A percentile compares a stretch with the other conserved stretches of the same genome.
phyloP scores from a whole-genome alignment of 1,140 invertebrate genomes.

The Argopecten irradians region DNA sequence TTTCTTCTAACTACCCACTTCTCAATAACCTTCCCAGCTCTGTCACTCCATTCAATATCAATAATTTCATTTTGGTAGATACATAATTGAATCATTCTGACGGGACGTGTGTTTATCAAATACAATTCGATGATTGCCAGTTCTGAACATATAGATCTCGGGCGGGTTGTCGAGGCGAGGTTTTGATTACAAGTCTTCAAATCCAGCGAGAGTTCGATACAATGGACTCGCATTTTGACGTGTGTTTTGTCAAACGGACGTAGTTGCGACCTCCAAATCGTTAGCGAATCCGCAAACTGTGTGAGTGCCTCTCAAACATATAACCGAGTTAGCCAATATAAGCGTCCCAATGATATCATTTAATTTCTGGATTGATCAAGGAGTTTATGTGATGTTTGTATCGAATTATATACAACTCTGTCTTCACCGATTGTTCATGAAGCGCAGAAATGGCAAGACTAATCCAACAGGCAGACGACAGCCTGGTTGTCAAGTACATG shows the following conservation, averaged over 20 bases:
- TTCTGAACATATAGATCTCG: not conserved
- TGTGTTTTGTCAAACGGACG: not conserved
- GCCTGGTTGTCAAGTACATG: too few species aligned
- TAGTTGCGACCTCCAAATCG: not conserved
- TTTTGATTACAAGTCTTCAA: constrained; percentile 8
- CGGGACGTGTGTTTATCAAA: constrained; percentile 14
- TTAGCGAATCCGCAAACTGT: not conserved
- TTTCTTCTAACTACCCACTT: not conserved
- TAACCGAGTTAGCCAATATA: not conserved
- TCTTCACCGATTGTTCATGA: not conserved
- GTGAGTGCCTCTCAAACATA: not conserved
- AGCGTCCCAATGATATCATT: not conserved
- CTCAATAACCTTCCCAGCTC: not conserved
- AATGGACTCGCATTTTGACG: constrained; percentile 14
- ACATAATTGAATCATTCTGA: constrained; percentile 4
- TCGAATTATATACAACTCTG: not conserved
- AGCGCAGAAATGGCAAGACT: not conserved
- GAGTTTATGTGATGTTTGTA: not conserved
- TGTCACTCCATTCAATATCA: constrained; percentile 11
- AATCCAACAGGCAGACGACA: not conserved
- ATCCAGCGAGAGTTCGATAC: not conserved
- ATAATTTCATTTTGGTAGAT: constrained; percentile 4
- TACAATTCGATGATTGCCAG: not conserved
- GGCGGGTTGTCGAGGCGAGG: not conserved
- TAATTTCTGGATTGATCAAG: constrained; percentile 22